Evolutionary conservation across 1,140 invertebrate genomes (phyloP).

Genomic region (Matsumurasca onukii): DNA sequence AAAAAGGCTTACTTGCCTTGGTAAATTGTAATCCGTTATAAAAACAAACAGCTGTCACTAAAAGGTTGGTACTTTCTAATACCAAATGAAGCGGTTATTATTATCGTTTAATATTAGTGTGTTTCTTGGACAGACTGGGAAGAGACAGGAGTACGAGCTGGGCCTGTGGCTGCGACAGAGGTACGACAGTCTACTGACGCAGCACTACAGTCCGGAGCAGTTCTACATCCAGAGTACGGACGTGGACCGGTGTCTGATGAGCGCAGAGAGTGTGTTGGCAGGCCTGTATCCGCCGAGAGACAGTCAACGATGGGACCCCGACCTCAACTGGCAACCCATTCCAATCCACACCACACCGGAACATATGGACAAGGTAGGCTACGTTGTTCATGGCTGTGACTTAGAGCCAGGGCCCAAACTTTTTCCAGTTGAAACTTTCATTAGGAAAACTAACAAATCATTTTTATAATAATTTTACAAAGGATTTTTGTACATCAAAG

Average conservation of each 20-base stretch:
- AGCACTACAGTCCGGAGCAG: constrained; percentile 58
- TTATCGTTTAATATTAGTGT: too few relatives aligned
- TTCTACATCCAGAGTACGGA: constrained; percentile 75
- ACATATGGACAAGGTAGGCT: constrained; percentile 60
- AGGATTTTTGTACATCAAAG: too few relatives aligned
- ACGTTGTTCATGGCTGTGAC: too few relatives aligned
- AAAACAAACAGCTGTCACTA: too few relatives aligned
- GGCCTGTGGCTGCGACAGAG: constrained; percentile 61
- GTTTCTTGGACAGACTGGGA: constrained; percentile 65
- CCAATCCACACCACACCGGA: constrained; percentile 78
- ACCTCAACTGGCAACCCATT: constrained; percentile 84
- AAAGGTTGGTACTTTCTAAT: too few relatives aligned
- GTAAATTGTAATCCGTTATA: too few relatives aligned
- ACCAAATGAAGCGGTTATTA: too few relatives aligned
- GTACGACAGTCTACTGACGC: constrained; percentile 60
- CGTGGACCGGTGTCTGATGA: constrained; percentile 87
- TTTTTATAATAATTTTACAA: too few relatives aligned
- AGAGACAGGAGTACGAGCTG: constrained; percentile 59
- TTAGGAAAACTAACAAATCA: too few relatives aligned
- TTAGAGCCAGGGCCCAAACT: constrained; percentile 59
- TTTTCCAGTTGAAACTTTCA: constrained; percentile 1
- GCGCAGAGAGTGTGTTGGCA: constrained; percentile 79
- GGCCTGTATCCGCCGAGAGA: constrained; percentile 68
- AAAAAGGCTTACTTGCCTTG: too few relatives aligned
- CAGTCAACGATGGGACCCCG: constrained; percentile 62